phyloP scores from a whole-genome alignment of 2,797 vertebrate genomes.

The Chloroceryle amazona region DNA sequence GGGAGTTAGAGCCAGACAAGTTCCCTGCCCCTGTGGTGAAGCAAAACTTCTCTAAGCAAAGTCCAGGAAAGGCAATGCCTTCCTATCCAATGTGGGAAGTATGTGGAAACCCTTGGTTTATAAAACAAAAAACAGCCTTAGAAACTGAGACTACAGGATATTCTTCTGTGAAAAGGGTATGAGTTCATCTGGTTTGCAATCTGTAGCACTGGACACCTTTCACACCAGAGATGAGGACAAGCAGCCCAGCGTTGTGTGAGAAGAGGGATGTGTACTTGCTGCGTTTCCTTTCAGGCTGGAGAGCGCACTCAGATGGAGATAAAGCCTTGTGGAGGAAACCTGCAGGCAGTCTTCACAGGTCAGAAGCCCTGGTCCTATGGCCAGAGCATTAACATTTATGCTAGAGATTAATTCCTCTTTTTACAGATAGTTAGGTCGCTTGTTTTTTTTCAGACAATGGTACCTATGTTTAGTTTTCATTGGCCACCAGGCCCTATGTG shows the following conservation, averaged over 20 bases:
- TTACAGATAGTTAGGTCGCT: not conserved
- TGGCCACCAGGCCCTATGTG: not conserved
- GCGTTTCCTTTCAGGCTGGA: not conserved
- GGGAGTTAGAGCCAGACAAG: not conserved
- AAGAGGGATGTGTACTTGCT: not conserved
- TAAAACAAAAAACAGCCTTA: not conserved
- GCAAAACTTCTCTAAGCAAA: not conserved
- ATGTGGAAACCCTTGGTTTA: not conserved
- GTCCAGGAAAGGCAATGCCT: not conserved
- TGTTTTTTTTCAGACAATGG: not conserved
- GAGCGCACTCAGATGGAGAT: not conserved
- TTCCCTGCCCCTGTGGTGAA: not conserved
- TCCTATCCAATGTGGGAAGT: not conserved
- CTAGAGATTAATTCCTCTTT: not conserved
- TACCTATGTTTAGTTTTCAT: not conserved
- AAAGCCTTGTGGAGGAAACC: not conserved
- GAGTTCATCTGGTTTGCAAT: not conserved
- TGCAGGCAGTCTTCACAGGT: not conserved
- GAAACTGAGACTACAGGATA: not conserved
- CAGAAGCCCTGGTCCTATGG: fast-evolving
- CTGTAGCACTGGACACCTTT: not conserved
- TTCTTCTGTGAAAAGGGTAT: not conserved
- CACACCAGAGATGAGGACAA: not conserved
- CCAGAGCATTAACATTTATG: not conserved
- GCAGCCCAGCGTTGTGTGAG: not conserved